phyloP scores from a whole-genome alignment of 2,113 vertebrate species.

The Pachycephala philippinensis region DNA sequence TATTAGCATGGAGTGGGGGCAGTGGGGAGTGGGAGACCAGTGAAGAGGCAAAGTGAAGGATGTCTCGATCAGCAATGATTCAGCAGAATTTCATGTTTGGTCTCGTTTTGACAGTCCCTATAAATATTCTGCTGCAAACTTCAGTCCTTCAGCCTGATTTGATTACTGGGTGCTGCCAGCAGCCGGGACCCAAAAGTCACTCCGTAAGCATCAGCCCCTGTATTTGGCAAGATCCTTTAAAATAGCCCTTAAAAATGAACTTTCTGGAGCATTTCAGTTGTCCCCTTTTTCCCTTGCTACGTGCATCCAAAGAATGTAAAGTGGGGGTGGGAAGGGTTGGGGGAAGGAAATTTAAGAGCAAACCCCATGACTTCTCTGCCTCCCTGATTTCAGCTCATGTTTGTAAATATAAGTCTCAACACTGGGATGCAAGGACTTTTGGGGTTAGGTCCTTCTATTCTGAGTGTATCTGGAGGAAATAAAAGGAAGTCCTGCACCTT shows the following conservation, averaged over 20 bases:
- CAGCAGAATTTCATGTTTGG: not conserved
- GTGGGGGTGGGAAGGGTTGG: not conserved
- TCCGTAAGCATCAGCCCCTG: not conserved
- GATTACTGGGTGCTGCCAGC: not conserved
- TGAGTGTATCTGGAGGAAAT: not conserved
- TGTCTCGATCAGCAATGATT: not conserved
- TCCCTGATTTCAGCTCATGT: not conserved
- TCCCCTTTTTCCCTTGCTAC: not conserved
- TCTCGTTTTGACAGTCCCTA: not conserved
- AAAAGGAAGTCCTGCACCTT: not conserved
- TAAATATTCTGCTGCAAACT: not conserved
- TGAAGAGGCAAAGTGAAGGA: not conserved
- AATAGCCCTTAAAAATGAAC: not conserved
- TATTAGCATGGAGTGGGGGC: fast-evolving
- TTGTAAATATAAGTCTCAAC: not conserved
- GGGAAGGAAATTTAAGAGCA: not conserved
- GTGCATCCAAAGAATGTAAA: not conserved
- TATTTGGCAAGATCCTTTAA: not conserved
- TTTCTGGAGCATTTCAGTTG: not conserved
- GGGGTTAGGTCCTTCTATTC: not conserved
- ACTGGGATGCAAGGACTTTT: not conserved
- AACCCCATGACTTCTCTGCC: not conserved
- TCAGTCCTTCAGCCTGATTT: not conserved
- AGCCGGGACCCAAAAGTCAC: not conserved
- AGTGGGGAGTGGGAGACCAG: not conserved